Evolutionary conservation across 92 coral and sea anemone genomes (phyloP), one percentile per base, ranked within the genome.

Genomic region (Nematostella vectensis): DNA sequence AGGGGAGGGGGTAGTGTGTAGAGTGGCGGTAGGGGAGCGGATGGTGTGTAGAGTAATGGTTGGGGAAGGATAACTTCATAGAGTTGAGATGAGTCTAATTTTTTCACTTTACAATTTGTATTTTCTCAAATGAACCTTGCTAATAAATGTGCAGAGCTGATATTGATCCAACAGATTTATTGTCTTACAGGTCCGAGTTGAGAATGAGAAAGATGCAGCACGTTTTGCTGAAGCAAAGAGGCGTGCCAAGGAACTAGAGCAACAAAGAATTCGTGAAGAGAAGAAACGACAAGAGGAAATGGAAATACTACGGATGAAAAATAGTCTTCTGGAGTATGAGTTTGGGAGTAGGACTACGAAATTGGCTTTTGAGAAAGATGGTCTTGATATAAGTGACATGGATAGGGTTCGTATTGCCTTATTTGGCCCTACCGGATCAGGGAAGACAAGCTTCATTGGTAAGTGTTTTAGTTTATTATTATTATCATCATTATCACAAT

Each of bases 371-470:
- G 66, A 59, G 22, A 61, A 54, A 13, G 62, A 55, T 58, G 80
- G 51, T 11, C 58, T 85, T 18, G 78, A 80, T 23, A 60, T 80
- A 15, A 61, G 57, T 37, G 95, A 85, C 44, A 67, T 80, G 42
- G 42, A 75, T 1, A 13, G 66, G 26, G 67, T 85, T 9, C 80
- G 82, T 21, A 63, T 85, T 24, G 84, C 88, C 20, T 44, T 85
- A 22, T 65, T 85, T 22, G 94, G 94, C 2, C 94, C 94, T 0
- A 48, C 94, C 15, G 94, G 83, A 1, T 85, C 94, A 8, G 94
- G 94, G 20, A 85, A 85, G 63, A 75, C 95, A 36, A 65, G 83
- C 51, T 85, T 85, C 37, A 69, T 85, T 57, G 88, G 95, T 84
- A 63, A 76, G 89, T 50, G 3, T n/a, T n/a, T n/a, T n/a, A n/a